Base-by-base conservation (phyloP, 2,797 vertebrate genomes). In the Molossus alvarezi region DNA sequence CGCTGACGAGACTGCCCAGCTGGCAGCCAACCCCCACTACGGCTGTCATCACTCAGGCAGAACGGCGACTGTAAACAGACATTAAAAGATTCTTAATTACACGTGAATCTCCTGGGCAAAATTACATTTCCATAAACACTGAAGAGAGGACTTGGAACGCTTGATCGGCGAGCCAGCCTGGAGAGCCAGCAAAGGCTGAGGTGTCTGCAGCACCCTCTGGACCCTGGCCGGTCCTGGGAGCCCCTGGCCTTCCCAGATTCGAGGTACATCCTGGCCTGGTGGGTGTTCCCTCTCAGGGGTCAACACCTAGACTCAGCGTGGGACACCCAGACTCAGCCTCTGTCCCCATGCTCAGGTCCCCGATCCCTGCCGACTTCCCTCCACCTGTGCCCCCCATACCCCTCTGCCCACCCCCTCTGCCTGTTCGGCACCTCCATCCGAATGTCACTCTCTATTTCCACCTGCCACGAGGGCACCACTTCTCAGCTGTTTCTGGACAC, bases 391-490 rank as follows among this genome's bases (percentile, higher is more conserved):
- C 8, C n/a, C 51, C 14, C 12, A 0, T 13, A 27, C 29, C 41
- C 80, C 29, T 8, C 80, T n/a, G 60, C 58, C 41, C 8, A 0
- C 55, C 33, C 25, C 0, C 57, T n/a, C 13, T 5, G 41, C 45
- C 7, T 9, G 18, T 45, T 55, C n/a, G 0, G 62, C 8, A 0
- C 41, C 20, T 23, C 21, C 1, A 0, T 4, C 17, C 2, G 11
- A 23, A 4, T 0, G 17, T 4, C 4, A 0, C n/a, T 75, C 9
- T 18, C 15, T 1, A 9, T 67, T 10, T 0, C 23, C 23, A 5
- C 18, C 53, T 2, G 0, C 27, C 13, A 18, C 27, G 10, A 4
- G 8, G 0, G 41, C 33, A 8, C 57, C 4, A 1, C 13, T 20
- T 45, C 33, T 9, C 67, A 0, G 1, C 29, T 9, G 15, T 37